Evolutionary conservation across 2,888 invertebrate genomes (phyloP).

Genomic region (Dynastes maya): DNA sequence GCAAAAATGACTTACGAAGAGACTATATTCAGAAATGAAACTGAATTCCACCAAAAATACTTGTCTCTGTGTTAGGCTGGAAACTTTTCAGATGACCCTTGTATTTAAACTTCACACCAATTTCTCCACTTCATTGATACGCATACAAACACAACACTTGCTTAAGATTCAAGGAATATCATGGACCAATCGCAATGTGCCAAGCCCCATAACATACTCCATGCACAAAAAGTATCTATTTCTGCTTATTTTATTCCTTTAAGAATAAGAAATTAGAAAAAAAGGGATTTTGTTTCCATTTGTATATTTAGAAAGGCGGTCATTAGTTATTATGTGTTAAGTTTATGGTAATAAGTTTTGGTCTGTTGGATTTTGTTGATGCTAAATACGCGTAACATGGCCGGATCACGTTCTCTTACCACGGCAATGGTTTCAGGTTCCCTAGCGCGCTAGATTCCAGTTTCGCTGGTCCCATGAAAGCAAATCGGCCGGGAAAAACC

Average conservation of each 20-base stretch:
- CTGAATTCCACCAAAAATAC: too few species aligned
- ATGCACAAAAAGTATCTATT: not conserved
- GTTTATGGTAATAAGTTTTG: constrained; percentile 59
- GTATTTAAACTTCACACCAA: too few species aligned
- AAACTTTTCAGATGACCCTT: too few species aligned
- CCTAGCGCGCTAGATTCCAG: not conserved
- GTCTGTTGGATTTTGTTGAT: constrained; percentile 59
- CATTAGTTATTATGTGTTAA: constrained; percentile 55
- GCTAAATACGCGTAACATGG: constrained; percentile 56
- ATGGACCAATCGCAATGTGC: too few species aligned
- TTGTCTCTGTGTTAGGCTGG: too few species aligned
- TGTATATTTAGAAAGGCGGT: constrained; percentile 46
- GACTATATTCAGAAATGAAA: too few species aligned
- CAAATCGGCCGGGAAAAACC: too few species aligned
- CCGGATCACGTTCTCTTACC: constrained; percentile 55
- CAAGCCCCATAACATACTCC: too few species aligned
- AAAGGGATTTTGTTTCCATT: constrained; percentile 49
- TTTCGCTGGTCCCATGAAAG: not conserved
- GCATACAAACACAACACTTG: too few species aligned
- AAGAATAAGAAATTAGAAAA: constrained; percentile 2
- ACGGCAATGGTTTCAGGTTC: constrained; percentile 44
- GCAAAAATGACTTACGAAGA: too few species aligned
- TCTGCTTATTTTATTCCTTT: not conserved
- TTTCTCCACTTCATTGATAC: too few species aligned
- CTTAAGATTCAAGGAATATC: too few species aligned